phyloP scores from a whole-genome alignment of 2,888 invertebrate genomes.

The Hybos culiciformis region DNA sequence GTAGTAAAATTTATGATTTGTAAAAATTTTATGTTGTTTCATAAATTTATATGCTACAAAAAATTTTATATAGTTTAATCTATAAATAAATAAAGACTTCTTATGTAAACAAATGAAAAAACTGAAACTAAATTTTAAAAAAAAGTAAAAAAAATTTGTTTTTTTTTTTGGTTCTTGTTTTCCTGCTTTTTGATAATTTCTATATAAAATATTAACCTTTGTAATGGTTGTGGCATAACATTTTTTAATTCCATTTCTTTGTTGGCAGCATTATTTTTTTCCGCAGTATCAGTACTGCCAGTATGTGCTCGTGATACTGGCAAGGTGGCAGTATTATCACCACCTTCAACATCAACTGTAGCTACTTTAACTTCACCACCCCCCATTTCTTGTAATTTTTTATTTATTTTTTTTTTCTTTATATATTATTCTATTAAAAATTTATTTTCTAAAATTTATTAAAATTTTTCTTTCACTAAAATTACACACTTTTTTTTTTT shows the following conservation, averaged over 20 bases:
- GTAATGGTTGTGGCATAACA: slow-evolving; percentile 69
- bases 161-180: neutral
- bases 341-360: slow-evolving; percentile 74
- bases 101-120: too few relatives aligned
- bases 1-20: too few relatives aligned
- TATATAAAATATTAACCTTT: too few relatives aligned
- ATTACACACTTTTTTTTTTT: neutral
- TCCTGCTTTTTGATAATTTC: too few relatives aligned
- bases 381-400: slow-evolving; percentile 35
- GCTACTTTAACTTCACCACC: slow-evolving; percentile 76
- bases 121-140: too few relatives aligned
- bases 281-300: slow-evolving; percentile 57
- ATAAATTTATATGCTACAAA: too few relatives aligned
- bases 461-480: neutral
- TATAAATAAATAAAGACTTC: too few relatives aligned
- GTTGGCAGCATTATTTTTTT: slow-evolving; percentile 69
- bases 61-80: neutral
- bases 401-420: neutral
- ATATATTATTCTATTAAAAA: neutral
- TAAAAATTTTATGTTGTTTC: too few relatives aligned
- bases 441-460: neutral
- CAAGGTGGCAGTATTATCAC: slow-evolving; percentile 80
- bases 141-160: neutral
- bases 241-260: slow-evolving; percentile 80
- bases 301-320: slow-evolving; percentile 63